Percentiles rank a stretch among this genome's conserved stretches.
phyloP scores from a whole-genome alignment of 2,113 vertebrate species.

The Procapra przewalskii region DNA sequence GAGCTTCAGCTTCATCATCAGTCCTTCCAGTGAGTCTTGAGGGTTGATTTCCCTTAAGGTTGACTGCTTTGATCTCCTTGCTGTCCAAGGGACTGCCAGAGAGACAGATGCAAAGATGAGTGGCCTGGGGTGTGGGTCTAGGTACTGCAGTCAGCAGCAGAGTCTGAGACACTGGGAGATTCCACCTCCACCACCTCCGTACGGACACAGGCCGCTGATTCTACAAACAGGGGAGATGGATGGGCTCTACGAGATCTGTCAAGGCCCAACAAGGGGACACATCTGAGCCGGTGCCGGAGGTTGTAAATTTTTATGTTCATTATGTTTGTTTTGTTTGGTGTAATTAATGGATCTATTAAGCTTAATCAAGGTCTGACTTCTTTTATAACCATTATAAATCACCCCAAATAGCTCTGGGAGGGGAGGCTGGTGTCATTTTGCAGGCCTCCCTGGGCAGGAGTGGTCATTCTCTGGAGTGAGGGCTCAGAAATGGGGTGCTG shows the following conservation, averaged over 20 bases:
- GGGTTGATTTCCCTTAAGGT: background rate
- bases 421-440: background rate
- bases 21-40: background rate
- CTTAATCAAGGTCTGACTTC: slow-evolving; percentile 72
- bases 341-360: slow-evolving; percentile 77
- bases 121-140: background rate
- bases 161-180: background rate
- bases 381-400: slow-evolving; percentile 66
- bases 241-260: background rate
- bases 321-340: slow-evolving; percentile 74
- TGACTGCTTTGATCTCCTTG: background rate
- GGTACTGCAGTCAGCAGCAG: background rate
- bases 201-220: accelerated
- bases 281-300: slow-evolving; percentile 23
- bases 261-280: slow-evolving; percentile 6
- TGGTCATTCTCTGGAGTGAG: background rate
- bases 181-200: background rate
- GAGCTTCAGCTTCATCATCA: background rate
- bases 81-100: background rate
- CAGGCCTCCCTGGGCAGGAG: background rate
- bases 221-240: background rate
- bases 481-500: background rate
- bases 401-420: background rate
- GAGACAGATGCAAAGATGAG: background rate
- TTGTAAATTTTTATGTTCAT: slow-evolving; percentile 61